Evolutionary conservation across 2,888 invertebrate genomes (phyloP).

Genomic region (Machimus rusticus): DNA sequence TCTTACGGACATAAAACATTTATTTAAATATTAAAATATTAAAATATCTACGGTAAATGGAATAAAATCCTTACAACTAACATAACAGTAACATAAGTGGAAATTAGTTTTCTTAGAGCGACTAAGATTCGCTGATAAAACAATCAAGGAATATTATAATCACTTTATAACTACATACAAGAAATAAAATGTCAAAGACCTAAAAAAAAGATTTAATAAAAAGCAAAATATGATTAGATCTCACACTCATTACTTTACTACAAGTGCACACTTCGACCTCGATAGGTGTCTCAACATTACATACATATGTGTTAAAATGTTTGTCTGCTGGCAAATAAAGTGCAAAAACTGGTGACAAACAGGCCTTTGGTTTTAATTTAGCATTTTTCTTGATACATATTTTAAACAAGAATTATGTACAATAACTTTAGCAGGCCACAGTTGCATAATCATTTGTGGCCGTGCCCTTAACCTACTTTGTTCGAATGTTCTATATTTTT

Average conservation of each 20-base stretch:
- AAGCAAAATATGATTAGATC: constrained; percentile 38
- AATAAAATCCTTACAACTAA: background rate
- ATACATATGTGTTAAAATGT: background rate
- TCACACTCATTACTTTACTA: constrained; percentile 38
- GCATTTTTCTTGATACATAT: background rate
- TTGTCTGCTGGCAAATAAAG: background rate
- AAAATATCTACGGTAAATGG: background rate
- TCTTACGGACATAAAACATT: background rate
- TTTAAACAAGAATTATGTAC: background rate
- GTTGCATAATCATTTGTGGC: background rate
- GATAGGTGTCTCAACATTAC: background rate
- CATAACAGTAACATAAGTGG: background rate
- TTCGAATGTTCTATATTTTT: background rate
- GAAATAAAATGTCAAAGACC: background rate
- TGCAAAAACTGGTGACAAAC: background rate
- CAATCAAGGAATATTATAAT: background rate
- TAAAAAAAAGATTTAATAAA: background rate
- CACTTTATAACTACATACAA: background rate
- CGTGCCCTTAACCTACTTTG: background rate
- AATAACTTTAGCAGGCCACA: background rate
- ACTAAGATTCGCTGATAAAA: background rate
- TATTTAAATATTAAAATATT: background rate
- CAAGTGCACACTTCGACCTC: background rate
- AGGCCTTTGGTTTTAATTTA: background rate
- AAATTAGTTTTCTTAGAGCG: background rate